Base-by-base conservation (phyloP, 2,113 vertebrate species). In the Halcyon senegalensis region DNA sequence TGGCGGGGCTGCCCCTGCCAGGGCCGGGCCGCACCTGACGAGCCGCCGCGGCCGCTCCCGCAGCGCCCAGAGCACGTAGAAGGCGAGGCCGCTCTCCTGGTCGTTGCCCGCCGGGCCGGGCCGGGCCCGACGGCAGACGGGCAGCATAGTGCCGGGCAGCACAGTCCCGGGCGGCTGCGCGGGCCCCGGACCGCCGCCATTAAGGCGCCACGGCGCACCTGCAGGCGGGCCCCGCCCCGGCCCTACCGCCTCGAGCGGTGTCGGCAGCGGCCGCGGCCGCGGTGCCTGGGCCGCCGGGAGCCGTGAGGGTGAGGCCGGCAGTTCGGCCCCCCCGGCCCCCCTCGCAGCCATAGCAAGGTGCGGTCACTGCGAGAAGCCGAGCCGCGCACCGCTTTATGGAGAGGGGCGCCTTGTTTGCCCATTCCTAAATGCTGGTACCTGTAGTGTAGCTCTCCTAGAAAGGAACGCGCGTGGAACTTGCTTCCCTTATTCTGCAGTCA, bases 51-150 rank as follows among this genome's bases (percentile, higher is more conserved):
- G 98, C 7, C 98, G 98, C 74, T 99, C 98, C 44, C 84, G 83
- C 62, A 99, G 92, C 3, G 97, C 98, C 98, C 98, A 98, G 3
- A 99, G 81, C 3, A 97, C 98, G 37, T 98, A 99, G 92, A 99
- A 99, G 13, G 97, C n/a, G 20, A 96, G 93, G 50, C 87, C 77
- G 67, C 59, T 11, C 19, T 39, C 44, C n/a, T 5, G 35, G 10
- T 25, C 30, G 9, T 9, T 4, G 7, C n/a, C 13, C 58, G 37
- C 11, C 27, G 15, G 16, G 51, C 41, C 11, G 30, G 16, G 44
- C 9, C 48, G 15, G 17, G 5, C 58, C 16, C 51, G 14, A 18
- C 17, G 4, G 30, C 24, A 1, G 23, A 16, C 16, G 3, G 43
- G 37, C 50, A 76, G 25, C 76, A 85, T 63, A 4, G 63, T 70